Percentiles rank a stretch among this genome's conserved stretches.
These are phyloP conservation scores for Hydrochoerus hydrochaeris DNA, from an alignment of 2,113 vertebrate species.

Conservation along the genomic window DNA sequence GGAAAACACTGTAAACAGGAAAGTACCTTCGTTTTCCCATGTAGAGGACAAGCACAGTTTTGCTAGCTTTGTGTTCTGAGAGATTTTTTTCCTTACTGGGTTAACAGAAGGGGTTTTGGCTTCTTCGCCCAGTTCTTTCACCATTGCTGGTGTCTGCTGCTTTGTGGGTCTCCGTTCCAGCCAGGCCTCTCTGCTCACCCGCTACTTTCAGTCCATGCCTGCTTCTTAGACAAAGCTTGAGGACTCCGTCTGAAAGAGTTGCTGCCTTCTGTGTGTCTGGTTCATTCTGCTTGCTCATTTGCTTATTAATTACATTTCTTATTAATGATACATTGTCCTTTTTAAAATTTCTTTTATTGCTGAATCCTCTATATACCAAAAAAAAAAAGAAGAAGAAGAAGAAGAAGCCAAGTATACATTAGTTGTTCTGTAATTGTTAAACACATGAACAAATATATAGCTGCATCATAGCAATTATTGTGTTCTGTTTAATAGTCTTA, in stretches of 20 bases:
- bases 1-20: not conserved
- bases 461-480: not conserved
- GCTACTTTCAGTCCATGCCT: fast-evolving
- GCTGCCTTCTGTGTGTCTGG: not conserved
- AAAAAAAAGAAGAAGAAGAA: not conserved
- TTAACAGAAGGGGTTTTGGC: not conserved
- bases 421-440: not conserved
- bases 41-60: not conserved
- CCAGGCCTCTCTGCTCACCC: not conserved
- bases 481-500: conserved; percentile 6
- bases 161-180: not conserved
- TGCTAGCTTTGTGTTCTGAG: not conserved
- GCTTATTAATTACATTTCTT: not conserved
- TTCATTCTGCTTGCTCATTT: not conserved
- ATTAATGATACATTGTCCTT: not conserved
- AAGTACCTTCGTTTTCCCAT: not conserved
- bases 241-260: too few species aligned
- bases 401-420: not conserved
- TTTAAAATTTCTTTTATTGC: not conserved
- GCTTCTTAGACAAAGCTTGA: not conserved
- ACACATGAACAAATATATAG: not conserved
- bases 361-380: not conserved
- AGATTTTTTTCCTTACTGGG: not conserved
- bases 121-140: not conserved
- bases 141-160: not conserved